A percentile compares a stretch with the other conserved stretches of the same genome.
These are phyloP conservation scores for Seriola rivoliana DNA, from an alignment of 2,113 vertebrate species.

Conservation along the genomic window DNA sequence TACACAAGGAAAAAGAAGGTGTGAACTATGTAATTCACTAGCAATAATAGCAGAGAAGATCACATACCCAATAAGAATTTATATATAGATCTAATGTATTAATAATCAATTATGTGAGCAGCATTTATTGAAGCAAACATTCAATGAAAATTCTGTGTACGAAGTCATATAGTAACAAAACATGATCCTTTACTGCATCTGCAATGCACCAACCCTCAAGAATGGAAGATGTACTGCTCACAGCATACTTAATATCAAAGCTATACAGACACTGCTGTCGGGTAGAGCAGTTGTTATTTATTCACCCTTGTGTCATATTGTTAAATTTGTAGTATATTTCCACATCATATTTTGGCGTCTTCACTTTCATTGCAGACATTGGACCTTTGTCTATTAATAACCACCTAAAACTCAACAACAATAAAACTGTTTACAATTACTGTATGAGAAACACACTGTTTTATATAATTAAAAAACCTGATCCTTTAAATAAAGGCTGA, in stretches of 20 bases:
- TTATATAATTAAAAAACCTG: not conserved
- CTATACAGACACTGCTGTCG: not conserved
- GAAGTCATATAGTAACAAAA: not conserved
- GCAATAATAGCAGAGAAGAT: not conserved
- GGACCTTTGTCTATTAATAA: no score
- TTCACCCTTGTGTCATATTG: not conserved
- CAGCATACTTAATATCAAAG: not conserved
- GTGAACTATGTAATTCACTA: not conserved
- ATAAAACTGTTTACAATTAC: not conserved
- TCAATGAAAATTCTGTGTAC: not conserved
- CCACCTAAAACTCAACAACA: not conserved
- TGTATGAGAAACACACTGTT: not conserved
- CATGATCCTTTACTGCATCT: slow-evolving; percentile 3
- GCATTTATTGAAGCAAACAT: not conserved
- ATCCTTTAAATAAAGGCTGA: not conserved
- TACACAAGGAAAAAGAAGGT: not conserved
- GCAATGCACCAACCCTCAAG: slow-evolving; percentile 23
- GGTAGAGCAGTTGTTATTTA: slow-evolving; percentile 14
- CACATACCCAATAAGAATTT: not conserved
- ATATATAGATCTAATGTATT: not conserved
- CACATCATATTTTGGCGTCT: not conserved
- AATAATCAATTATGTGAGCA: not conserved
- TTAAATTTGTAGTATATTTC: not conserved
- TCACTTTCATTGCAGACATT: not conserved
- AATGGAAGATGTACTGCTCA: slow-evolving; percentile 2